phyloP scores from a whole-genome alignment of 2,797 vertebrate species.

The Mormyrus hasselquistii region DNA sequence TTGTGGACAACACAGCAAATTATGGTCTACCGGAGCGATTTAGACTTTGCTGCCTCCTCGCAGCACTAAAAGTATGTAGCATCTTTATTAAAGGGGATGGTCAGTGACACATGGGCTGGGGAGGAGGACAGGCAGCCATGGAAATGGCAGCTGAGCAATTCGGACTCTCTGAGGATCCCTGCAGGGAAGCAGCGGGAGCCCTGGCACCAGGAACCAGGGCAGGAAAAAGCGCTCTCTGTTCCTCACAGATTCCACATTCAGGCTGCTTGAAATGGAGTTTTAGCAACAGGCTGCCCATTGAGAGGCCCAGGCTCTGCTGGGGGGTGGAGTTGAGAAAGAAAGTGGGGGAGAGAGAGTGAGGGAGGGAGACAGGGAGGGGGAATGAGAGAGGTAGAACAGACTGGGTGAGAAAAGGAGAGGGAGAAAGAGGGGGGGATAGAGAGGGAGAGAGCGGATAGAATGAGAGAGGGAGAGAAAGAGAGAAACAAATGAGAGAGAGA shows the following conservation, averaged over 20 bases:
- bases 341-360: background rate
- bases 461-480: background rate
- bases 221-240: background rate
- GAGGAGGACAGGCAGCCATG: background rate
- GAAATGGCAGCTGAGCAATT: background rate
- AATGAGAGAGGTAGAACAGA: background rate
- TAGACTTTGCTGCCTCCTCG: background rate
- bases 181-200: background rate
- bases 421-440: background rate
- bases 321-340: background rate
- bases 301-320: background rate
- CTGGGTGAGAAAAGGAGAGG: background rate
- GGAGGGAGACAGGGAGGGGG: background rate
- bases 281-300: background rate
- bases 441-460: background rate
- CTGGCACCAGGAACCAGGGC: background rate
- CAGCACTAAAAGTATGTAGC: background rate
- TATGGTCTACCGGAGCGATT: background rate
- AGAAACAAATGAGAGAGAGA: background rate
- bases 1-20: background rate
- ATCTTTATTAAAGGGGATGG: background rate
- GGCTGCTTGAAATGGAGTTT: background rate
- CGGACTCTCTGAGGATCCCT: background rate
- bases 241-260: conserved; percentile 7
- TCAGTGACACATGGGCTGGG: background rate